Percentiles rank a stretch among this genome's conserved stretches.
Conservation (phyloP, 2,797 vertebrate genomes). For the Xerus rutilus region DNA sequence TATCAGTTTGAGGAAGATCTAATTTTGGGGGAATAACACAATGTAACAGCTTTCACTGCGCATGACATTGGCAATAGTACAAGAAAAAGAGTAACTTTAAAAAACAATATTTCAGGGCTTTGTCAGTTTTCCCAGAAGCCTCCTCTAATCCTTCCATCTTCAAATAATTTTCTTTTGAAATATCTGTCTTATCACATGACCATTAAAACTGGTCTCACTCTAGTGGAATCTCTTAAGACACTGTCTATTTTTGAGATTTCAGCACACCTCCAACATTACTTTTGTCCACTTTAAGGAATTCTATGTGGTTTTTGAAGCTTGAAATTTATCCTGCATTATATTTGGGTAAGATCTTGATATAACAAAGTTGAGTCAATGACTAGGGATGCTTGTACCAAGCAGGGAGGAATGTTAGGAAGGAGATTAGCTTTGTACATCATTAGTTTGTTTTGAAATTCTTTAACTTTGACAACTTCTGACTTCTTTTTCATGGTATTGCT, state of each 20-base stretch:
- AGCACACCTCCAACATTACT: background rate
- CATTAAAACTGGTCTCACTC: background rate
- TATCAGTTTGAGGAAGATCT: background rate
- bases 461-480: background rate
- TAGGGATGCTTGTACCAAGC: background rate
- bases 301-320: background rate
- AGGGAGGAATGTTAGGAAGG: background rate
- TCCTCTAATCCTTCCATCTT: slow-evolving; percentile 44
- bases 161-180: slow-evolving; percentile 41
- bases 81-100: slow-evolving; percentile 8
- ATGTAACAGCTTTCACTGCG: background rate
- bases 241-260: background rate
- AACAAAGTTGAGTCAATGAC: background rate
- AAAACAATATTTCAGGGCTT: slow-evolving; percentile 31
- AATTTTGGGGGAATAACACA: background rate
- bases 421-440: background rate
- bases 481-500: background rate
- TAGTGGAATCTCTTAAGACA: background rate
- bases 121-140: background rate
- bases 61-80: slow-evolving; percentile 2
- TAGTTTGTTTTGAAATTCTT: background rate
- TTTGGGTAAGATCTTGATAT: background rate
- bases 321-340: background rate
- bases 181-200: background rate
- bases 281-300: slow-evolving; percentile 29